phyloP scores from a whole-genome alignment of 2,888 invertebrate genomes.

The Idaea straminata region DNA sequence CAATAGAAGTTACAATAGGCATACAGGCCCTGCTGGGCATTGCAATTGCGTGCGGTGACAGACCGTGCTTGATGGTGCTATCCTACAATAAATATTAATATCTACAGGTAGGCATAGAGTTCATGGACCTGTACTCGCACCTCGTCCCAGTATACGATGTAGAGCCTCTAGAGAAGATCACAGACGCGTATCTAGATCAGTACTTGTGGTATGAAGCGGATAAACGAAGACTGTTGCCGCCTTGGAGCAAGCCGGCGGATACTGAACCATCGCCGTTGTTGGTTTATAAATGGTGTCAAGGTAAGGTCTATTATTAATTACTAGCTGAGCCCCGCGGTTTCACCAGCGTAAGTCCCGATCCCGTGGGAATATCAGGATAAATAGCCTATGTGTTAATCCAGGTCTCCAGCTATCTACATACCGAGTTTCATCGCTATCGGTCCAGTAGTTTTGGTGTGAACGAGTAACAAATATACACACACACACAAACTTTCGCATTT shows the following conservation, averaged over 20 bases:
- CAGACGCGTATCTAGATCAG: constrained; percentile 99
- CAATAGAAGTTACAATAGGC: no score
- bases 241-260: constrained; percentile 99
- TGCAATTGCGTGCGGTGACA: no score
- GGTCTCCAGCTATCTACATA: no score
- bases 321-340: no score
- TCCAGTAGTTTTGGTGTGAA: no score
- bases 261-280: constrained; percentile 96
- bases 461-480: no score
- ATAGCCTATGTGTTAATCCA: no score
- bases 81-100: not conserved
- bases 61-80: not conserved
- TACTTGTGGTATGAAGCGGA: constrained; percentile 99
- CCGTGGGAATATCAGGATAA: no score
- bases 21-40: no score
- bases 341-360: no score
- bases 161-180: constrained; percentile 99
- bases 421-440: no score
- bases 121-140: constrained; percentile 99
- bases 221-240: constrained; percentile 96
- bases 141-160: constrained; percentile 99
- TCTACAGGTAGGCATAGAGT: constrained; percentile 95
- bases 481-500: no score
- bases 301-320: constrained; percentile 57
- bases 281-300: constrained; percentile 99